A percentile compares a stretch with the other conserved stretches of the same genome.
These are phyloP conservation scores for Xanthorhoe designata DNA, from an alignment of 2,888 invertebrate species.

Conservation along the genomic window DNA sequence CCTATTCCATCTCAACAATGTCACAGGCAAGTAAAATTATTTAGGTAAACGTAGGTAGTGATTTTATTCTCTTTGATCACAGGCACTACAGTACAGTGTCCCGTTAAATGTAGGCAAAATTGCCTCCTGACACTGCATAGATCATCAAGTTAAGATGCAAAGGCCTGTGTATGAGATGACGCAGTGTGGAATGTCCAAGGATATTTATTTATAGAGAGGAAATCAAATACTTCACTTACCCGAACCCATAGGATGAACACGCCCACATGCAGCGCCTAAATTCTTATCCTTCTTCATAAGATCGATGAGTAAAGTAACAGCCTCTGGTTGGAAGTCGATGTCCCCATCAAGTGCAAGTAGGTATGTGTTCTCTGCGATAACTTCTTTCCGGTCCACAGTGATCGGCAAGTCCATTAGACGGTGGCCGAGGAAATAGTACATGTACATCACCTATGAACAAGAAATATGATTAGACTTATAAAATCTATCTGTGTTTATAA, in stretches of 20 bases:
- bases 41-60: no score
- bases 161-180: no score
- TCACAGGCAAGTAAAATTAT: no score
- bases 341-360: slow-evolving; percentile 95
- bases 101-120: no score
- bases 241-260: slow-evolving; percentile 95
- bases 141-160: no score
- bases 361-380: slow-evolving; percentile 92
- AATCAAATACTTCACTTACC: slow-evolving; percentile 56
- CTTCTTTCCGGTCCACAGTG: slow-evolving; percentile 85
- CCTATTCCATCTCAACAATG: no score
- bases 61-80: no score
- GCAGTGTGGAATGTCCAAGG: no score
- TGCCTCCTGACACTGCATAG: no score
- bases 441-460: slow-evolving; percentile 91
- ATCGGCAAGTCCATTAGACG: slow-evolving; percentile 89
- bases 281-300: slow-evolving; percentile 93
- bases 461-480: not conserved
- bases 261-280: slow-evolving; percentile 94
- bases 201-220: no score
- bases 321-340: slow-evolving; percentile 93
- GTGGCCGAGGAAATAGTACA: slow-evolving; percentile 95
- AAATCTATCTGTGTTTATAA: not conserved
- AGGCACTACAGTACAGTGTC: no score
- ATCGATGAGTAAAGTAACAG: slow-evolving; percentile 92